Conservation (phyloP, 2,113 vertebrate species). For the Pongo pygmaeus region DNA sequence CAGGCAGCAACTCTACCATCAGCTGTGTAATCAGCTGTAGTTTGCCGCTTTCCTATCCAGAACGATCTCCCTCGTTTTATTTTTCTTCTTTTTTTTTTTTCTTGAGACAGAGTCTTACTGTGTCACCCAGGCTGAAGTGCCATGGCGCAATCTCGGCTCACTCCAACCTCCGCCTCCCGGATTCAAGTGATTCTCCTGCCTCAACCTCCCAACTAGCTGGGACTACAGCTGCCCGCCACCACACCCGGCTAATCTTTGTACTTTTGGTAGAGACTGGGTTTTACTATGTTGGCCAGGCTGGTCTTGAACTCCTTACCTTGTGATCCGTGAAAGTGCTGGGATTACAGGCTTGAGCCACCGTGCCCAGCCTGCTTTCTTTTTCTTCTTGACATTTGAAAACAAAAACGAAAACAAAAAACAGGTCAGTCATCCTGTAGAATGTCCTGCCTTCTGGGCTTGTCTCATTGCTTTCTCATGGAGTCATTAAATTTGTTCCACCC, state of each 20-base stretch:
- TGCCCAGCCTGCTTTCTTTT: background rate
- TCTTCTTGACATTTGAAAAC: background rate
- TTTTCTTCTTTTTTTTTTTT: conserved; percentile 12
- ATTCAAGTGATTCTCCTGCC: too few relatives aligned
- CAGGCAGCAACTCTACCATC: background rate
- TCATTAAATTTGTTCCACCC: background rate
- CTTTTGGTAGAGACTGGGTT: too few relatives aligned
- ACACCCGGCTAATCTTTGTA: too few relatives aligned
- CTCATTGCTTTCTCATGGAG: background rate
- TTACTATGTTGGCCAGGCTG: too few relatives aligned
- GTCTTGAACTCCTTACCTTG: too few relatives aligned
- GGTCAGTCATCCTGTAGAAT: conserved; percentile 14
- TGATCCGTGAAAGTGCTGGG: too few relatives aligned
- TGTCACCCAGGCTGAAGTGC: too few relatives aligned
- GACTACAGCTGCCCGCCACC: too few relatives aligned
- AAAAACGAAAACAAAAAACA: background rate
- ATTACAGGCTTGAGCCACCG: too few relatives aligned
- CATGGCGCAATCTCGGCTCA: too few relatives aligned
- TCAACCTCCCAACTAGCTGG: too few relatives aligned
- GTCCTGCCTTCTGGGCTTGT: conserved; percentile 1
- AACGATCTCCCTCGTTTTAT: background rate
- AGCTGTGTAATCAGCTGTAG: background rate
- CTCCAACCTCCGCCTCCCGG: too few relatives aligned
- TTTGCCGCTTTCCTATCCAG: background rate
- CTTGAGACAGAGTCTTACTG: background rate